Evolutionary conservation across 2,888 invertebrate genomes (phyloP).

Genomic region (Fragum sueziense): DNA sequence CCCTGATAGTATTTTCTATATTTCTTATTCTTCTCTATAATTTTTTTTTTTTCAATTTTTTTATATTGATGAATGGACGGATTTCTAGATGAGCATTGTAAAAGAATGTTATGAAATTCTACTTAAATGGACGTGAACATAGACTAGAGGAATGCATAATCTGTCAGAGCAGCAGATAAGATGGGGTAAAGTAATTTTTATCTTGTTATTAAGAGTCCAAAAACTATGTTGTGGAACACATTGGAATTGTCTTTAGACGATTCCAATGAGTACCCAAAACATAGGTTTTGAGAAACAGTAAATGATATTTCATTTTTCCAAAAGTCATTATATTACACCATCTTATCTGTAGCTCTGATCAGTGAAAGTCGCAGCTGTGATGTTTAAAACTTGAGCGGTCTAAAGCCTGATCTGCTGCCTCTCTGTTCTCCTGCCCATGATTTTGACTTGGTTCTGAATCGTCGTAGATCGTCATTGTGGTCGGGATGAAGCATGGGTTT

Average conservation of each 20-base stretch:
- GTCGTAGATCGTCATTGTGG: constrained; percentile 88
- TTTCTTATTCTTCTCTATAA: too few species aligned
- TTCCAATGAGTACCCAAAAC: not conserved
- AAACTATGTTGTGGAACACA: too few species aligned
- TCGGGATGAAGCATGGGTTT: constrained; percentile 93
- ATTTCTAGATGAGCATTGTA: not conserved
- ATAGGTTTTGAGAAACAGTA: not conserved
- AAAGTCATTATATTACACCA: too few species aligned
- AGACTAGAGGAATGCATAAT: not conserved
- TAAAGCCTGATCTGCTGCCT: constrained; percentile 66
- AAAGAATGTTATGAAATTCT: not conserved
- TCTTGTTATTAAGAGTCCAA: too few species aligned
- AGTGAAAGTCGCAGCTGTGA: too few species aligned
- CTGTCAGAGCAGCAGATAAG: too few species aligned
- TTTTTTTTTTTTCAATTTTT: too few species aligned
- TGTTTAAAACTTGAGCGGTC: constrained; percentile 74
- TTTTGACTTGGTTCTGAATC: constrained; percentile 90
- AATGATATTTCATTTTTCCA: too few species aligned
- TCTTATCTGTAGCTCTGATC: too few species aligned
- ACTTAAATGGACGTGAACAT: not conserved
- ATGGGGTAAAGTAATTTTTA: too few species aligned
- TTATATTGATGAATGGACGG: not conserved
- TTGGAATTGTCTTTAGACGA: too few species aligned
- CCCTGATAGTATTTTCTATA: too few species aligned
- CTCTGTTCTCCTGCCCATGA: constrained; percentile 83